Base-by-base conservation (phyloP, 35 echinoderm and acorn worm genomes). In the Strongylocentrotus purpuratus region DNA sequence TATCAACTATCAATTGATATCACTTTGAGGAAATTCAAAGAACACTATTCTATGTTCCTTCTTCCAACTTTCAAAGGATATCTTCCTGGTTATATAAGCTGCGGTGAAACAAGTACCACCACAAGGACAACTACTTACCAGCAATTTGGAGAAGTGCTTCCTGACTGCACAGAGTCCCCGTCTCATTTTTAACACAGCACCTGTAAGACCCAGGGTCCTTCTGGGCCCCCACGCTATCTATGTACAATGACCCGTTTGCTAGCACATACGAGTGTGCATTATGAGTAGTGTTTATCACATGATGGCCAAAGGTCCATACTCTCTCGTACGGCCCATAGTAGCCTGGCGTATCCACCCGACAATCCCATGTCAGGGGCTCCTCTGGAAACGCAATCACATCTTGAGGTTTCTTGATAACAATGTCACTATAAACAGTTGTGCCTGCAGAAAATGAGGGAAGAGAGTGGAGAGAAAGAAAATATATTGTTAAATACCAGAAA, bases 81-180 rank as follows among this genome's bases (percentile, higher is more conserved):
- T 41, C 35, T 6, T 28, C 65, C 7, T 78, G 22, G 5, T n/a
- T 78, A 7, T 28, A 78, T n/a, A 78, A 78, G 20, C 65, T 78
- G 7, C 4, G 20, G 65, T 78, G 7, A 78, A 78, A 28, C 65
- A 78, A 8, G 25, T n/a, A 78, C 35, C 22, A 22, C 65, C 7
- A 13, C 8, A n/a, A 78, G 0, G 25, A 46, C 33, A n/a, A n/a
- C n/a, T n/a, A 41, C 87, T 89, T 46, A 89, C 87, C 87, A 89
- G 87, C 87, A 89, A 89, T 89, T 45, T 89, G 32, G 32, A 89
- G 87, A 89, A 89, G 87, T 89, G 87, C 87, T 89, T 89, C 87
- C 87, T 89, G 87, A 89, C 87, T 89, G 87, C 87, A 89, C 87
- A 45, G 45, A 89, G 33, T 89, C 87, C 87, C 87, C 25, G 87